Evolutionary conservation across 2,888 invertebrate species (phyloP).

Genomic region (Eumacrocentrus americanus): DNA sequence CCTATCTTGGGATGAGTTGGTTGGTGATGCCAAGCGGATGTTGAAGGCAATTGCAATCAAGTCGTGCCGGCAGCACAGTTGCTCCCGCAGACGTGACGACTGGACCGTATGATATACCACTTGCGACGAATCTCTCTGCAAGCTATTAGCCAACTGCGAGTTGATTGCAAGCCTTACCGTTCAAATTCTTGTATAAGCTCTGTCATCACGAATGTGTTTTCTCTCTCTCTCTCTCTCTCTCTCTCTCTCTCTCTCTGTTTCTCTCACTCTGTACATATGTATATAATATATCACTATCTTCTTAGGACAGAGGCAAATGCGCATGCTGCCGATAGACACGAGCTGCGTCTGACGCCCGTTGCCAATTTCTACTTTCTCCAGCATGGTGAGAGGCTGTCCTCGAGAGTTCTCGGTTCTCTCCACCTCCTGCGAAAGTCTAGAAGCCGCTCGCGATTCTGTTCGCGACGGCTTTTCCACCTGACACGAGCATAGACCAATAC

Average conservation of each 20-base stretch:
- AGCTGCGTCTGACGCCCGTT: conserved; percentile 46
- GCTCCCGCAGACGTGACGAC: conserved; percentile 15
- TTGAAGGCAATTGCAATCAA: conserved; percentile 24
- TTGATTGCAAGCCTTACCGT: conserved; percentile 22
- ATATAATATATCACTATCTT: too few relatives aligned
- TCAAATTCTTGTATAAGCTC: not conserved
- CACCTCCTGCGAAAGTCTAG: conserved; percentile 20
- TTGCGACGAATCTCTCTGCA: conserved; percentile 19
- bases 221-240: not conserved
- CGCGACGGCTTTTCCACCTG: conserved; percentile 35
- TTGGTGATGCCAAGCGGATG: not conserved
- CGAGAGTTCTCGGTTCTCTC: conserved; percentile 25
- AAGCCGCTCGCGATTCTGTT: conserved; percentile 27
- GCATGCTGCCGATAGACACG: conserved; percentile 15
- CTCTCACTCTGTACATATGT: not conserved
- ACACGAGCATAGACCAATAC: conserved; percentile 33
- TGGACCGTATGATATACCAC: conserved; percentile 24
- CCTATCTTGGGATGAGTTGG: not conserved
- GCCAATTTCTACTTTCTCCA: conserved; percentile 38
- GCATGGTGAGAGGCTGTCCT: conserved; percentile 24
- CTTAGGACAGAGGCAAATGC: conserved; percentile 9
- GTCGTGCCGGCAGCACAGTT: conserved; percentile 2
- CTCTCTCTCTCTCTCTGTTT: not conserved
- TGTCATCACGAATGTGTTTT: conserved; percentile 1
- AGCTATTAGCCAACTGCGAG: conserved; percentile 25